Conservation (phyloP, 2,888 invertebrate genomes). For the Strigamia transsilvanica region DNA sequence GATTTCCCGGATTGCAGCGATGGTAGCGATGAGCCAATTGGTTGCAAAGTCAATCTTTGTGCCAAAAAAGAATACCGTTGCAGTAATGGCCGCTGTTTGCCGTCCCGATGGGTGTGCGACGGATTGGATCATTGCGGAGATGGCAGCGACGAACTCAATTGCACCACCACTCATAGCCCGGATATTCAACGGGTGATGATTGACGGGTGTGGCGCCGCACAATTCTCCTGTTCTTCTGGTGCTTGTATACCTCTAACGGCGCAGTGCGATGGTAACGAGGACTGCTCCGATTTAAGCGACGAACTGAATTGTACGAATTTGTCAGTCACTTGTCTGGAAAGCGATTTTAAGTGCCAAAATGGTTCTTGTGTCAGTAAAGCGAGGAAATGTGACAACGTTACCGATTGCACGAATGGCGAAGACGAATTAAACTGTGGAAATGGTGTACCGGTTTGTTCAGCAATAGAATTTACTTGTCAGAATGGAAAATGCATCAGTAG, state of each 20-base stretch:
- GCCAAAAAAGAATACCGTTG: constrained; percentile 57
- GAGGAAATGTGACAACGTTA: constrained; percentile 41
- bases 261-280: constrained; percentile 40
- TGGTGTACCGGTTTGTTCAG: background rate
- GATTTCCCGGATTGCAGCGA: constrained; percentile 74
- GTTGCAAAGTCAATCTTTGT: constrained; percentile 64
- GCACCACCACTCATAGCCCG: constrained; percentile 59
- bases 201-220: constrained; percentile 8
- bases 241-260: constrained; percentile 36
- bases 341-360: constrained; percentile 23
- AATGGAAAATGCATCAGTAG: constrained; percentile 52
- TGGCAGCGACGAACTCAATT: constrained; percentile 60
- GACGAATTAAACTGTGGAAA: constrained; percentile 52
- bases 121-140: constrained; percentile 60
- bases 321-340: background rate
- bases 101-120: constrained; percentile 58
- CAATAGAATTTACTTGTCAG: constrained; percentile 45
- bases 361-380: constrained; percentile 43
- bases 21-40: constrained; percentile 73
- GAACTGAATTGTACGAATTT: constrained; percentile 40
- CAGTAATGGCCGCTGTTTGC: constrained; percentile 61
- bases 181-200: background rate
- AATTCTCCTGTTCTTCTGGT: constrained; percentile 40
- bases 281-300: constrained; percentile 50
- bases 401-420: constrained; percentile 50